Evolutionary conservation across 2,797 vertebrate genomes (phyloP).

Genomic region (Acanthis flammea): DNA sequence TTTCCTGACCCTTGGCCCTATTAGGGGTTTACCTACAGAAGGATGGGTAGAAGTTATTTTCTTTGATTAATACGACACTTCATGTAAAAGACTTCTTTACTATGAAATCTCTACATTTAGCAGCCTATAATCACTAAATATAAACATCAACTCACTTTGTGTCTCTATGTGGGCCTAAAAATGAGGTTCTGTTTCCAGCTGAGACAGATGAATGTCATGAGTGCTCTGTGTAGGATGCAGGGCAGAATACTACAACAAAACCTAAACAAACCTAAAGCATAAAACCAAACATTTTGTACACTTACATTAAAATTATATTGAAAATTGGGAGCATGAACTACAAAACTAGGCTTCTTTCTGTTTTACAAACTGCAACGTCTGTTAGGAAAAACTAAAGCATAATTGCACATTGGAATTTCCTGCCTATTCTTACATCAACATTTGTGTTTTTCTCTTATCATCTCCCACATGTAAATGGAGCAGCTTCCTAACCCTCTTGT

Average conservation of each 20-base stretch:
- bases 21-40: neutral
- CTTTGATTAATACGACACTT: neutral
- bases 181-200: neutral
- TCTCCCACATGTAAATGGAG: slow-evolving; percentile 1
- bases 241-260: neutral
- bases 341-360: slow-evolving; percentile 39
- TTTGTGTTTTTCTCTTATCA: slow-evolving; percentile 34
- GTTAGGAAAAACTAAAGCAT: slow-evolving; percentile 24
- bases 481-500: slow-evolving; percentile 6
- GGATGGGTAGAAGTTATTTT: neutral
- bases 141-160: neutral
- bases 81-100: neutral
- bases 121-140: neutral
- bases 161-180: neutral
- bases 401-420: slow-evolving; percentile 57
- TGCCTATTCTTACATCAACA: slow-evolving; percentile 34
- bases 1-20: neutral
- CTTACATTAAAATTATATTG: slow-evolving; percentile 6
- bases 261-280: slow-evolving; percentile 2
- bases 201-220: neutral
- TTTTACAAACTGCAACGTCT: neutral
- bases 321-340: slow-evolving; percentile 36
- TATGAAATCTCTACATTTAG: neutral
- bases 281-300: neutral
- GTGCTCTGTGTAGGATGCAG: neutral